A percentile compares a stretch with the other conserved stretches of the same genome.
These are phyloP conservation scores for Shargacucullia verbasci DNA, from an alignment of 2,888 invertebrate species.

Conservation along the genomic window DNA sequence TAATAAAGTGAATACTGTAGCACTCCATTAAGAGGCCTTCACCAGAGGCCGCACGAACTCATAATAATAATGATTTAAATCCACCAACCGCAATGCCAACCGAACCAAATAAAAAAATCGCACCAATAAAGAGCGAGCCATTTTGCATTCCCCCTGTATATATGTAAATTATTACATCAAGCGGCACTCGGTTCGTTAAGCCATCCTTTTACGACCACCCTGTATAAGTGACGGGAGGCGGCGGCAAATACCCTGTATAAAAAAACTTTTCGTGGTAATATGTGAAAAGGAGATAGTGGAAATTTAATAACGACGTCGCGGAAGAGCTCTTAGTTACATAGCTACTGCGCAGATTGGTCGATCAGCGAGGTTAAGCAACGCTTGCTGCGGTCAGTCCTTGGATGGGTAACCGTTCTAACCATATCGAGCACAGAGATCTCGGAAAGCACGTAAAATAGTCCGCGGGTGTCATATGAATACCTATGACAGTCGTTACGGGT, in stretches of 20 bases:
- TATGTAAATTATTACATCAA: slow-evolving; percentile 74
- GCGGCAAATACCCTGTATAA: slow-evolving; percentile 39
- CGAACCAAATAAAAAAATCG: slow-evolving; percentile 17
- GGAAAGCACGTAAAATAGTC: too few species aligned
- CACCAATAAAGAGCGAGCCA: slow-evolving; percentile 21
- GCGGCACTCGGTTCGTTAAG: slow-evolving; percentile 77
- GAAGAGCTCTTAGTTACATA: too few species aligned
- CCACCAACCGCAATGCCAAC: background rate
- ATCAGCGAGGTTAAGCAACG: too few species aligned
- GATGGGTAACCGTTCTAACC: too few species aligned
- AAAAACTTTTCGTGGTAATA: slow-evolving; percentile 15
- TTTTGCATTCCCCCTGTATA: slow-evolving; percentile 58
- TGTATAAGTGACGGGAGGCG: slow-evolving; percentile 40
- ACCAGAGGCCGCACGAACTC: background rate
- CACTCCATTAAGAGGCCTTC: background rate
- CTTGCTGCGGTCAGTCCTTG: too few species aligned
- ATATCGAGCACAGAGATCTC: too few species aligned
- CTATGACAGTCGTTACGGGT: too few species aligned
- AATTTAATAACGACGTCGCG: too few species aligned
- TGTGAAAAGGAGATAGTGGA: slow-evolving; percentile 26
- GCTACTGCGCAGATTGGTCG: too few species aligned
- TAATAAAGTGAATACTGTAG: too few species aligned
- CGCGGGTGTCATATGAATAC: too few species aligned
- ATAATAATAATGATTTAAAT: background rate
- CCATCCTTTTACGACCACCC: slow-evolving; percentile 67